phyloP scores from a whole-genome alignment of 2,113 vertebrate genomes.

The Albula glossodonta region DNA sequence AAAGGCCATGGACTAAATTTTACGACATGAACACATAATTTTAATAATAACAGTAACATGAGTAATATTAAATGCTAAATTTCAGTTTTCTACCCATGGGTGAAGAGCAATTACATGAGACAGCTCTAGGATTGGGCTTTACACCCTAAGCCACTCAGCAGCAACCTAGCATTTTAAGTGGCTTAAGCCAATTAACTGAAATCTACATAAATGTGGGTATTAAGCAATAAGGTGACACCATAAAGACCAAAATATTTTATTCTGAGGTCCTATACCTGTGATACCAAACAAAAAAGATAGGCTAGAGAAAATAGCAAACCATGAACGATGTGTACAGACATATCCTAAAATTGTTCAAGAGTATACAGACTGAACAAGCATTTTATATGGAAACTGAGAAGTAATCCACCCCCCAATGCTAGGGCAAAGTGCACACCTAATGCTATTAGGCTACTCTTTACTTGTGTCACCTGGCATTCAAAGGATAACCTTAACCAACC shows the following conservation, averaged over 20 bases:
- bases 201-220: too few species aligned
- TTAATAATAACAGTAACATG: not conserved
- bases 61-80: not conserved
- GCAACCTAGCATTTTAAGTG: too few species aligned
- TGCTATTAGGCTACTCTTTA: not conserved
- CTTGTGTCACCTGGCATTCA: conserved; percentile 19
- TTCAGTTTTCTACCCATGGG: not conserved
- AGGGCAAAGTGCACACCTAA: conserved; percentile 17
- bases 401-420: not conserved
- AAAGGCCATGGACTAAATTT: not conserved
- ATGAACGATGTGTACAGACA: not conserved
- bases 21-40: not conserved
- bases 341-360: not conserved
- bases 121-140: not conserved
- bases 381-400: not conserved
- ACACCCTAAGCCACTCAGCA: too few species aligned
- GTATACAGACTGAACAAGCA: not conserved
- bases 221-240: too few species aligned
- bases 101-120: not conserved
- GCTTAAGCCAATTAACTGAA: too few species aligned
- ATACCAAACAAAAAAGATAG: not conserved
- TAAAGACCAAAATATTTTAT: too few species aligned
- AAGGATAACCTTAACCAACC: conserved; percentile 31
- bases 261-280: too few species aligned
- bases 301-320: not conserved